Evolutionary conservation across 2,113 vertebrate species (phyloP), one percentile per base, ranked within the genome.

Genomic region (Otus sunia): DNA sequence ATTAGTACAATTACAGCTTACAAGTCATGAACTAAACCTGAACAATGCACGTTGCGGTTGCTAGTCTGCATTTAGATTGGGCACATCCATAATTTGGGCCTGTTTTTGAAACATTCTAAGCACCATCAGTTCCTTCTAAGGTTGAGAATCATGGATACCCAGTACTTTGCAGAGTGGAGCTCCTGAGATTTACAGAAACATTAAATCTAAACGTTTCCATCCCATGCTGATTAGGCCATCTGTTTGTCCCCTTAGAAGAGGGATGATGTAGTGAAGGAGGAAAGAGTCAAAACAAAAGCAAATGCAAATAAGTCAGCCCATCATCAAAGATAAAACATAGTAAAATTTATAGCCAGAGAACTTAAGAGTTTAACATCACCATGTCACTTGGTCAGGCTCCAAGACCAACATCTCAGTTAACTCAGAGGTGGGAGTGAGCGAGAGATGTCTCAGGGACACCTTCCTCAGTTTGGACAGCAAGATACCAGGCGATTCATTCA

Each of bases 1-100:
- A 82, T 94, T 81, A 91, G 91, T 66, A 83, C 74, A 96, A 96
- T 94, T 94, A 86, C 58, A 96, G 63, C 20, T 66, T 75, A 58
- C 78, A 75, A 83, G 47, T 79, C 69, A 81, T 39, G 23, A 93
- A 88, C 50, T 50, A 82, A 88, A 79, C 74, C 84, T 75, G 60
- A 92, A 83, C 41, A 72, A 83, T 23, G 34, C 36, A 68, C 7
- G 2, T 43, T 89, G 66, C 1, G 20, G 87, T 82, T 95, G 68
- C 87, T 74, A 72, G 50, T 77, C 91, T 95, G 63, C 62, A 77
- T 87, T 94, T 96, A 96, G 27, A 79, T 32, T 36, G 49, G 60
- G 47, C 34, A 78, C 4, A 5, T 90, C 62, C 55, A 60, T 58
- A 92, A 88, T 94, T 63, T 62, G 30, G 34, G 60, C 64, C 68